Evolutionary conservation across 2,888 invertebrate species (phyloP), one percentile per base, ranked within the genome.

Genomic region (Pollenia griseotomentosa): DNA sequence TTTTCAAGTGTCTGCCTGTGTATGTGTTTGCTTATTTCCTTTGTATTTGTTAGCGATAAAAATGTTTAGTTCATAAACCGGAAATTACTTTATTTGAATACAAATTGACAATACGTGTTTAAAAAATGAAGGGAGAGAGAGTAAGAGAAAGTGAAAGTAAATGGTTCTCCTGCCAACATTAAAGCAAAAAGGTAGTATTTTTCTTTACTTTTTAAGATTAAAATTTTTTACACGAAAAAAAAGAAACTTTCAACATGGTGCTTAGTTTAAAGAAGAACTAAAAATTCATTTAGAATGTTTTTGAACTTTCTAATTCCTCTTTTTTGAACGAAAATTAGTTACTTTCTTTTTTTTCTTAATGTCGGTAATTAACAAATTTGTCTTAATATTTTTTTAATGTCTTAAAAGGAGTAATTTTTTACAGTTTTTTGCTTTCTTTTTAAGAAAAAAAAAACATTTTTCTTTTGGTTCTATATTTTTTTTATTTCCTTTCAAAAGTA

Each of bases 31-130:
- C 51, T 10, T 66, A n/a, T 70, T 74, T 42, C n/a, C 40, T 12
- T 65, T 57, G 46, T 16, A 40, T 51, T 71, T 61, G 53, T 42
- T 44, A 23, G 63, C 66, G 57, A 19, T 75, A 48, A 68, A 75
- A 71, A 71, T 71, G 61, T 80, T 71, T 80, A 46, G 63, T 46
- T 63, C 63, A 63, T 7, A 19, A 71, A 71, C 33, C 80, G 80
- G 80, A 80, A 80, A 80, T 71, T 71, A 23, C 63, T 63, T 80
- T 80, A 80, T 63, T 63, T 80, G 71, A 53, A 55, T 63, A 71
- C 55, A 71, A 71, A 63, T 80, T 63, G 16, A 55, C 44, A 63
- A 44, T 63, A 63, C 44, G 53, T 46, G 55, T n/a, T 19, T n/a
- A 10, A 55, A 11, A 10, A 14, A 59, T 10, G 9, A 9, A 42